Evolutionary conservation across 1,140 invertebrate genomes (phyloP).

Genomic region (Thereuonema tuberculata): DNA sequence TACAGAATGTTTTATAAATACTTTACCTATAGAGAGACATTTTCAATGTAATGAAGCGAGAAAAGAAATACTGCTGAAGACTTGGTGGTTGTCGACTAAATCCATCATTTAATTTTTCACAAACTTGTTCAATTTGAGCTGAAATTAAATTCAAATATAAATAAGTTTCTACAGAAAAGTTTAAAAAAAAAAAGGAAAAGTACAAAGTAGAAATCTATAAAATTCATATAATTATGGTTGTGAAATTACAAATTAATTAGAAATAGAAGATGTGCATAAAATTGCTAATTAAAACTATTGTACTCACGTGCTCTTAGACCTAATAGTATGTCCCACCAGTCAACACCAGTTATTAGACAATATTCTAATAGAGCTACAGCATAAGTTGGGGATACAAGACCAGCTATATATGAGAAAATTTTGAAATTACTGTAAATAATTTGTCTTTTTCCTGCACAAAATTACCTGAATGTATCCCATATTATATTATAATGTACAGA

Average conservation of each 20-base stretch:
- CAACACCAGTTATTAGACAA: conserved; percentile 65
- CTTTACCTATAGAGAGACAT: conserved; percentile 61
- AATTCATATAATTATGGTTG: too few relatives aligned
- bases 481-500: too few relatives aligned
- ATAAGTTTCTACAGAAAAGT: too few relatives aligned
- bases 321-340: conserved; percentile 75
- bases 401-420: conserved; percentile 36
- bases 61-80: conserved; percentile 71
- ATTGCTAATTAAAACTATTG: neutral
- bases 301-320: conserved; percentile 50
- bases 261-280: too few relatives aligned
- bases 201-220: too few relatives aligned
- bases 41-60: conserved; percentile 67
- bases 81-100: conserved; percentile 65
- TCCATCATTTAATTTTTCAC: conserved; percentile 69
- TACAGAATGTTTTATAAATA: neutral
- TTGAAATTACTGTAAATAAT: too few relatives aligned
- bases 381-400: conserved; percentile 46
- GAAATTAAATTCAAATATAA: too few relatives aligned
- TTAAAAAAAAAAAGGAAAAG: too few relatives aligned
- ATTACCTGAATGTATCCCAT: neutral
- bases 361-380: conserved; percentile 71
- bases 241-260: too few relatives aligned
- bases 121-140: conserved; percentile 48
- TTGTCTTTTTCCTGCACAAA: conserved; percentile 18